phyloP scores from a whole-genome alignment of 1,140 invertebrate species.

The Pygmarrhopalites habei region DNA sequence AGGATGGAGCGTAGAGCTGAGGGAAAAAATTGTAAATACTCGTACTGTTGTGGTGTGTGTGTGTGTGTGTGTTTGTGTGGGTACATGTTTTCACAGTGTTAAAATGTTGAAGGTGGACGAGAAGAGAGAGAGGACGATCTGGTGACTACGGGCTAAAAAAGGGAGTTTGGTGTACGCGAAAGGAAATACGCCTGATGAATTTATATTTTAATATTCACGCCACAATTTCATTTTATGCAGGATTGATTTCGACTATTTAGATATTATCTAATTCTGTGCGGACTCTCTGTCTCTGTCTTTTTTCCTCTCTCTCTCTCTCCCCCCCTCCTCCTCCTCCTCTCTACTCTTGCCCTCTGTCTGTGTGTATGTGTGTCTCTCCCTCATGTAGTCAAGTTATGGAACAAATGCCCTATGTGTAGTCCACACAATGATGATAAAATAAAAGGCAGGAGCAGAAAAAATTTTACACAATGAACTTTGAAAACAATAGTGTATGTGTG shows the following conservation, averaged over 20 bases:
- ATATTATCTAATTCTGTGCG: not conserved
- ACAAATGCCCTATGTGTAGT: too few species aligned
- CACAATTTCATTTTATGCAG: conserved; percentile 17
- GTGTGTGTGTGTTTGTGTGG: too few species aligned
- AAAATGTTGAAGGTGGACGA: not conserved
- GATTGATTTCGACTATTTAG: conserved; percentile 24
- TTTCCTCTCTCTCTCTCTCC: conserved; percentile 41
- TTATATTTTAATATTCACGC: conserved; percentile 32
- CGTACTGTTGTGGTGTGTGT: too few species aligned
- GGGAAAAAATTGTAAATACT: too few species aligned
- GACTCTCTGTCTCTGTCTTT: not conserved
- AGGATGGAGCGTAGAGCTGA: too few species aligned
- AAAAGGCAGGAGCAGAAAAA: too few species aligned
- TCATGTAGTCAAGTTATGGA: not conserved
- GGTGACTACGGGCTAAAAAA: not conserved
- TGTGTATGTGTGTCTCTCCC: not conserved
- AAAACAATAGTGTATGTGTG: too few species aligned
- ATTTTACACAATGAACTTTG: too few species aligned
- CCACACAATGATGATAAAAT: too few species aligned
- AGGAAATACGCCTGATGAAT: conserved; percentile 30
- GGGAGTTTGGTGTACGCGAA: not conserved
- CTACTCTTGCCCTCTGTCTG: not conserved
- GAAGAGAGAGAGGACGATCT: not conserved
- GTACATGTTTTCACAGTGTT: too few species aligned
- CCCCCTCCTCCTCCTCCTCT: not conserved